A percentile compares a stretch with the other conserved stretches of the same genome.
These are phyloP conservation scores for rabbit (Oryctolagus cuniculus) DNA, from an alignment of 2,113 vertebrate species.

Conservation along the genomic window DNA sequence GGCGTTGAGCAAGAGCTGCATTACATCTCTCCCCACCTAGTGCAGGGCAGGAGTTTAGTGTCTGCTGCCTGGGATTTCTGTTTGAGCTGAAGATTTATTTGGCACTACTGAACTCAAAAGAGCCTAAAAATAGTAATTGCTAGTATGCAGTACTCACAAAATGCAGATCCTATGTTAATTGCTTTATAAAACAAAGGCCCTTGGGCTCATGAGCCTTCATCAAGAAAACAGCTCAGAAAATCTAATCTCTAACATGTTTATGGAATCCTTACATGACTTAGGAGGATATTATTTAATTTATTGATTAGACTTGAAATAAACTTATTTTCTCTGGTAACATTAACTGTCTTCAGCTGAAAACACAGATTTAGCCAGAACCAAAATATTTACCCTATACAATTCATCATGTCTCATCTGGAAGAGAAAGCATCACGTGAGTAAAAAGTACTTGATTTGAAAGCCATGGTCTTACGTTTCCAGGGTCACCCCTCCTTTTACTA, in stretches of 20 bases:
- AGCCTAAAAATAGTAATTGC: slow-evolving; percentile 7
- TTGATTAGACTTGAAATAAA: slow-evolving; percentile 24
- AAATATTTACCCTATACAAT: slow-evolving; percentile 10
- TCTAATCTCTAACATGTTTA: not conserved
- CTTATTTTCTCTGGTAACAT: slow-evolving; percentile 56
- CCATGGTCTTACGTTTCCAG: not conserved
- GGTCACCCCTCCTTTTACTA: not conserved
- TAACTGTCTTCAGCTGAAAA: slow-evolving; percentile 35
- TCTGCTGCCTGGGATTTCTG: not conserved
- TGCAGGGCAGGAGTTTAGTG: not conserved
- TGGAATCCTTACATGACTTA: not conserved
- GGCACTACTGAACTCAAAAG: not conserved
- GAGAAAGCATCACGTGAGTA: not conserved
- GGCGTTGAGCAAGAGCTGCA: not conserved
- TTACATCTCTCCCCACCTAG: not conserved
- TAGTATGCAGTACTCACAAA: not conserved
- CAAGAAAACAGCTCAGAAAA: slow-evolving; percentile 8
- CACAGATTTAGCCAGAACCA: not conserved
- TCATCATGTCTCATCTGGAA: not conserved
- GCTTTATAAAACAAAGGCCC: not conserved
- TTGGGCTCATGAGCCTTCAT: not conserved
- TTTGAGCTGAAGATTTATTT: not conserved
- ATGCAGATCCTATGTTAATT: not conserved
- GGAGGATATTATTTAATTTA: slow-evolving; percentile 41
- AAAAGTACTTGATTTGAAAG: not conserved